A percentile compares a stretch with the other conserved stretches of the same genome.
phyloP scores from a whole-genome alignment of 2,113 vertebrate genomes.

The Gambusia holbrooki region DNA sequence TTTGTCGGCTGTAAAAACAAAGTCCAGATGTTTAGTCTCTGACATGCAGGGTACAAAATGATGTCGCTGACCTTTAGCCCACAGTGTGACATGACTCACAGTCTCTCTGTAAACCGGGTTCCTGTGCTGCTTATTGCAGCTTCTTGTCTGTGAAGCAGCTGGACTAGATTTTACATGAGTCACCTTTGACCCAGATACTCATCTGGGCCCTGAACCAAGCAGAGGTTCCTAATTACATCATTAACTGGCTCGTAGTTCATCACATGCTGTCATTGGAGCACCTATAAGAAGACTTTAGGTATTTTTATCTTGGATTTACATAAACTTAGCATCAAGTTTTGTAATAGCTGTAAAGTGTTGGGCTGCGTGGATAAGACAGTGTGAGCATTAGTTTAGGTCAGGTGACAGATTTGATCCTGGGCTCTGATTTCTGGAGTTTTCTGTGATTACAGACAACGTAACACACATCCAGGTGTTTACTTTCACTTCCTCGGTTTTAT shows the following conservation, averaged over 20 bases:
- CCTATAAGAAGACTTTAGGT: neutral
- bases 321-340: neutral
- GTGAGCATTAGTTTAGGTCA: neutral
- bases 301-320: neutral
- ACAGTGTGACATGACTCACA: slow-evolving; percentile 58
- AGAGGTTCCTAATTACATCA: slow-evolving; percentile 32
- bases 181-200: slow-evolving; percentile 51
- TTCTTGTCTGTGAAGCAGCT: slow-evolving; percentile 52
- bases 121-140: slow-evolving; percentile 44
- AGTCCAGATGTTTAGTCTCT: slow-evolving; percentile 64
- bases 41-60: slow-evolving; percentile 58
- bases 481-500: too few relatives aligned
- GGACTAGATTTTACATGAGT: slow-evolving; percentile 45
- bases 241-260: neutral
- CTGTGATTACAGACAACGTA: neutral
- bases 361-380: neutral
- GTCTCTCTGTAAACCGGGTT: slow-evolving; percentile 59
- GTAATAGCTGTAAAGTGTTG: neutral
- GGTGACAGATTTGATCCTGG: neutral
- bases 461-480: neutral
- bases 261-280: neutral
- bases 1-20: slow-evolving; percentile 48
- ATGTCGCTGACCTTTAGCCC: slow-evolving; percentile 67
- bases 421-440: too few relatives aligned
- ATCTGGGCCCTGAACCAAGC: slow-evolving; percentile 9